Base-by-base conservation (phyloP, 2,113 vertebrate genomes). In the Rynchops niger region DNA sequence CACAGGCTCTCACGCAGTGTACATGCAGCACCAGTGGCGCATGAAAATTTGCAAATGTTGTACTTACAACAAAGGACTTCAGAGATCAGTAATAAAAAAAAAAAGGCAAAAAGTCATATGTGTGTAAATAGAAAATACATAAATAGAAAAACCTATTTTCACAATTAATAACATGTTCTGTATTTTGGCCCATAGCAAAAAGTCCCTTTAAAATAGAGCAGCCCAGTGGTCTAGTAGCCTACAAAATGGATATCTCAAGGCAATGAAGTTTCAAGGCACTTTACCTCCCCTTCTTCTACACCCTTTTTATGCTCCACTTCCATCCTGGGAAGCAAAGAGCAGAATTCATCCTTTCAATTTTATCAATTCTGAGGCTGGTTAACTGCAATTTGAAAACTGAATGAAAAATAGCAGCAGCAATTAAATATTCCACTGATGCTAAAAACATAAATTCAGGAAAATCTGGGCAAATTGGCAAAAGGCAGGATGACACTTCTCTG, bases 381-480 rank as follows among this genome's bases (percentile, higher is more conserved):
- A 42, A 52, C 10, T 40, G 47, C 40, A 67, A 59, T 67, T 86
- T 92, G 52, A 71, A 94, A 94, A 76, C 3, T 1, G 30, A 84
- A 87, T 61, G 27, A 87, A 92, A 86, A 80, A 30, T 12, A 84
- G 15, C 23, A 50, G 30, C 42, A 74, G 34, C 34, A 81, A 71
- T 55, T 62, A 78, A 26, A 10, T 56, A 70, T 74, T 78, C n/a
- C n/a, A 74, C 12, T 83, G 43, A 59, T 47, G 47, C 23, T 74
- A 49, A 59, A 95, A 89, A 38, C 26, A 58, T 25, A 80, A 69
- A 86, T 36, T 40, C 36, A 83, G 63, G 82, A 79, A 91, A 78
- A 74, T 82, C 11, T 81, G 26, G 4, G 23, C 42, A 84, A 82
- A 79, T 3, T 72, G 66, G n/a, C 40, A 82, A 86, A 89, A 86